phyloP scores from a whole-genome alignment of 2,797 vertebrate species.

The Sarcophilus harrisii region DNA sequence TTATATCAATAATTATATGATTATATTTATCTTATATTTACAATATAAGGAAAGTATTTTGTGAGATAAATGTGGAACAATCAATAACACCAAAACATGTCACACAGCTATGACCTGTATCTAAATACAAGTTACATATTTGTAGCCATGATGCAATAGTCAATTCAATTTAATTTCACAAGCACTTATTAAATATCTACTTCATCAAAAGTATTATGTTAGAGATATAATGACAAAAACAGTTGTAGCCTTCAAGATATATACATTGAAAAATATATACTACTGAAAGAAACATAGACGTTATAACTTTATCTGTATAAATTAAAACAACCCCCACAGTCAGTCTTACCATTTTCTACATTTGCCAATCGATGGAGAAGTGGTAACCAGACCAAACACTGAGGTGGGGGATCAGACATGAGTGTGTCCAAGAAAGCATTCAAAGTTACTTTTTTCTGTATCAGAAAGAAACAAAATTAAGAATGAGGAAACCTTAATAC shows the following conservation, averaged over 20 bases:
- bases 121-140: neutral
- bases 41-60: too few relatives aligned
- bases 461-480: slow-evolving; percentile 74
- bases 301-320: slow-evolving; percentile 16
- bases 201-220: neutral
- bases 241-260: neutral
- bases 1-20: too few relatives aligned
- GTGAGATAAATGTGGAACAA: neutral
- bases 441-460: slow-evolving; percentile 97
- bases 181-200: neutral
- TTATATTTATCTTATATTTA: too few relatives aligned
- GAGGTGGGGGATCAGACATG: slow-evolving; percentile 98
- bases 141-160: neutral
- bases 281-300: neutral
- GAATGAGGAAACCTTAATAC: slow-evolving; percentile 36
- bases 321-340: neutral
- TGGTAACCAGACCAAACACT: slow-evolving; percentile 98
- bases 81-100: neutral
- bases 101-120: neutral
- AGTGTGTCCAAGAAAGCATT: slow-evolving; percentile 97
- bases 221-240: neutral
- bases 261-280: too few relatives aligned
- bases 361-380: slow-evolving; percentile 98
- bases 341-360: slow-evolving; percentile 94
- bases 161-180: neutral